Percentiles rank a stretch among this genome's conserved stretches.
Conservation (phyloP, 2,797 vertebrate species). For the Menidia menidia region DNA sequence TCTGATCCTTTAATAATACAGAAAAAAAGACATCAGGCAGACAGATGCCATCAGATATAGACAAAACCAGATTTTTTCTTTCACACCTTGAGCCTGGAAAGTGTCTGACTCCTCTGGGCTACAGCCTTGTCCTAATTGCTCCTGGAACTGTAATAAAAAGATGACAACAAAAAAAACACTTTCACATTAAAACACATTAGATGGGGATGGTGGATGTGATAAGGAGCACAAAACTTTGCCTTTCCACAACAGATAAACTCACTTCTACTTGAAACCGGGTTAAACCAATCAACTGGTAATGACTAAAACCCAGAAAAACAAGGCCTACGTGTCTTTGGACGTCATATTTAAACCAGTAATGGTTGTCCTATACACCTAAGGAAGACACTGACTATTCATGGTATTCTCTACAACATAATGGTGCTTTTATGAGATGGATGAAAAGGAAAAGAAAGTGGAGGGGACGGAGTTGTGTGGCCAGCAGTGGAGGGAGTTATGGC, state of each 20-base stretch:
- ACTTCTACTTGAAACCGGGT: too few species aligned
- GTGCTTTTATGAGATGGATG: not conserved
- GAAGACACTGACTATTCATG: too few species aligned
- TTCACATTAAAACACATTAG: not conserved
- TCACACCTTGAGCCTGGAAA: constrained; percentile 82
- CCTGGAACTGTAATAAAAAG: constrained; percentile 77
- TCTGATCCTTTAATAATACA: constrained; percentile 74
- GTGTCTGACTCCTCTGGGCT: constrained; percentile 83
- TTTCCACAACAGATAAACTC: too few species aligned
- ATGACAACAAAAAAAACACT: not conserved
- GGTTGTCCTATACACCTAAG: too few species aligned
- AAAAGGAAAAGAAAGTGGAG: not conserved
- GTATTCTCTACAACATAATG: too few species aligned
- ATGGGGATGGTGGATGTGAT: too few species aligned
- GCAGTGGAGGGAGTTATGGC: not conserved
- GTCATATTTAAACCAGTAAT: too few species aligned
- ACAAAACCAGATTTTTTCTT: not conserved
- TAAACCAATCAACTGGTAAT: too few species aligned
- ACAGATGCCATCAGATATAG: not conserved
- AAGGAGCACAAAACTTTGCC: too few species aligned
- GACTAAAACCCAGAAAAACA: too few species aligned
- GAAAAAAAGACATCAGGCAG: constrained; percentile 2
- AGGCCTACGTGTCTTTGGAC: too few species aligned
- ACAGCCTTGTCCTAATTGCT: constrained; percentile 79
- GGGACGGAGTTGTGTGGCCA: not conserved